These are phyloP conservation scores for Harpalus rubripes DNA, from an alignment of 2,888 invertebrate species.

Conservation along the genomic window DNA sequence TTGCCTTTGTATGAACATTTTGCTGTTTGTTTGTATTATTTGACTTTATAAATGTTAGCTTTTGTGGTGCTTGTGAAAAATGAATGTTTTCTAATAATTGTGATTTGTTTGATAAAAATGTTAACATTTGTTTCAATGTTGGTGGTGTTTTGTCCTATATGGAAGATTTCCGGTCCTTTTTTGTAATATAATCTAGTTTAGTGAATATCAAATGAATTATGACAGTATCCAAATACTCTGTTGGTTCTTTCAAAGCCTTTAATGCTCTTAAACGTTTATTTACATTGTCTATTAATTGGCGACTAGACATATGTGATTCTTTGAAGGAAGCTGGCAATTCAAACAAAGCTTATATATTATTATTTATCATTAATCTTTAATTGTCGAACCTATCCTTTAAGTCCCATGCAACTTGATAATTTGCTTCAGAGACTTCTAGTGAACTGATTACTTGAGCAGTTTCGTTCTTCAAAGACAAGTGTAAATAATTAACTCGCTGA, in stretches of 20 bases:
- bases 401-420: constrained; percentile 55
- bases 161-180: constrained; percentile 21
- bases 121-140: constrained; percentile 5
- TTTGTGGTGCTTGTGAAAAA: too few species aligned
- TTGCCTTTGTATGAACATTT: background rate
- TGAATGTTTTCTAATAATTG: too few species aligned
- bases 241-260: constrained; percentile 3
- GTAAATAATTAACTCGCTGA: constrained; percentile 50
- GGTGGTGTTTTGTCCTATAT: constrained; percentile 15
- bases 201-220: constrained; percentile 34
- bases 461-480: constrained; percentile 10
- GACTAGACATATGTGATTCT: constrained; percentile 13
- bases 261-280: constrained; percentile 15
- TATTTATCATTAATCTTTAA: constrained; percentile 37
- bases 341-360: constrained; percentile 27
- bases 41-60: too few species aligned
- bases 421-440: constrained; percentile 37
- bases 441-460: constrained; percentile 38
- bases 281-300: constrained; percentile 17
- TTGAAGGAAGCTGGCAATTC: background rate
- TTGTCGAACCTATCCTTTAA: constrained; percentile 25
- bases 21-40: background rate
- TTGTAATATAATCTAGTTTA: constrained; percentile 25
- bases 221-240: constrained; percentile 7
- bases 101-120: too few species aligned